phyloP scores from a whole-genome alignment of 1,140 invertebrate genomes.

The Caligus rogercresseyi region DNA sequence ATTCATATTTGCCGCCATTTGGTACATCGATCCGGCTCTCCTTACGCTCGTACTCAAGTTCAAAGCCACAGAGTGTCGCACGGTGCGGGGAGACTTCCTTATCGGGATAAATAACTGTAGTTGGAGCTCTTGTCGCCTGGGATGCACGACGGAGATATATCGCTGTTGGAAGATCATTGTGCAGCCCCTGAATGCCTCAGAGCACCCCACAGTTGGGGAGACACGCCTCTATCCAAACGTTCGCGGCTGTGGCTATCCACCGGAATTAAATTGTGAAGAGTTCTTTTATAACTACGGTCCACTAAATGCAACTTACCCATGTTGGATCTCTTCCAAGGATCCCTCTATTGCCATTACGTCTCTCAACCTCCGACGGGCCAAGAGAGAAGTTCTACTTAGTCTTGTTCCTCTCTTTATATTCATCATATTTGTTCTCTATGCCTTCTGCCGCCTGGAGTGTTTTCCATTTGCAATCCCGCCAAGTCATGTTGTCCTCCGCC shows the following conservation, averaged over 20 bases:
- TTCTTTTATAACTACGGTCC: conserved; percentile 9
- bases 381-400: conserved; percentile 16
- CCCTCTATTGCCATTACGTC: conserved; percentile 11
- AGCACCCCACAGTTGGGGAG: neutral
- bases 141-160: conserved; percentile 27
- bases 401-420: conserved; percentile 16
- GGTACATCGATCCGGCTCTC: conserved; percentile 25
- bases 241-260: conserved; percentile 28
- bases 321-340: conserved; percentile 17
- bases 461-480: conserved; percentile 16
- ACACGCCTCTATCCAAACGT: conserved; percentile 26
- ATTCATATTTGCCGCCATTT: conserved; percentile 18
- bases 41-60: conserved; percentile 26
- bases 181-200: neutral
- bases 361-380: conserved; percentile 7
- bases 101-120: conserved; percentile 27
- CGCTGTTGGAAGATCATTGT: conserved; percentile 26
- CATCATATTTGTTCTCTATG: conserved; percentile 15
- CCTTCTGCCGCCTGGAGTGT: conserved; percentile 15
- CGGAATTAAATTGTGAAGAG: conserved; percentile 25
- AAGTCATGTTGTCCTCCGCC: neutral
- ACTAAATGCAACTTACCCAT: neutral
- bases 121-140: conserved; percentile 28
- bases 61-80: conserved; percentile 25
- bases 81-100: conserved; percentile 23